phyloP scores from a whole-genome alignment of 2,113 vertebrate species.

The Syrrhaptes paradoxus region DNA sequence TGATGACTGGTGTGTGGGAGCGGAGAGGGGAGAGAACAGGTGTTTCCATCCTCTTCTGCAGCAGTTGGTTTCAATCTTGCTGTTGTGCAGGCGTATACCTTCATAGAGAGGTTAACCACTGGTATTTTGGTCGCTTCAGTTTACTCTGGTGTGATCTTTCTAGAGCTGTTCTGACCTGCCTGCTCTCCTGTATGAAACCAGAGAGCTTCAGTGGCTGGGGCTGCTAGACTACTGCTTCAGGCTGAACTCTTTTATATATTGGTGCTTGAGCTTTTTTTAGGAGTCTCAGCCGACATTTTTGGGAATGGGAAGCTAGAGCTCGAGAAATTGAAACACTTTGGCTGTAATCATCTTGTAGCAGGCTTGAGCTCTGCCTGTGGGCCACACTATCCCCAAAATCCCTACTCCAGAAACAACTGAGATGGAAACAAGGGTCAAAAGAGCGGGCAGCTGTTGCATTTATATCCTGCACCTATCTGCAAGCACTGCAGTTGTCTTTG shows the following conservation, averaged over 20 bases:
- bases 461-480: background rate
- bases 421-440: background rate
- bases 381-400: background rate
- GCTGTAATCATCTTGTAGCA: background rate
- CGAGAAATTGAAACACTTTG: background rate
- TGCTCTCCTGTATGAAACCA: background rate
- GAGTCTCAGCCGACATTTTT: background rate
- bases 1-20: background rate
- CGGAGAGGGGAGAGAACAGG: background rate
- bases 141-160: background rate
- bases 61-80: background rate
- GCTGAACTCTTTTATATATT: background rate
- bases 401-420: background rate
- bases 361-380: background rate
- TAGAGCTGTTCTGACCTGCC: background rate
- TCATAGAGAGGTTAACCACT: background rate
- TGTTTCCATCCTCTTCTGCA: background rate
- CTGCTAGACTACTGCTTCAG: background rate
- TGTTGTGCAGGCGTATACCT: background rate
- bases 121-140: accelerated
- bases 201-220: background rate
- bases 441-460: background rate
- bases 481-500: background rate
- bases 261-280: background rate
- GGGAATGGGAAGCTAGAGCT: background rate